Evolutionary conservation across 1,140 invertebrate genomes (phyloP).

Genomic region (Neotoxoptera formosana): DNA sequence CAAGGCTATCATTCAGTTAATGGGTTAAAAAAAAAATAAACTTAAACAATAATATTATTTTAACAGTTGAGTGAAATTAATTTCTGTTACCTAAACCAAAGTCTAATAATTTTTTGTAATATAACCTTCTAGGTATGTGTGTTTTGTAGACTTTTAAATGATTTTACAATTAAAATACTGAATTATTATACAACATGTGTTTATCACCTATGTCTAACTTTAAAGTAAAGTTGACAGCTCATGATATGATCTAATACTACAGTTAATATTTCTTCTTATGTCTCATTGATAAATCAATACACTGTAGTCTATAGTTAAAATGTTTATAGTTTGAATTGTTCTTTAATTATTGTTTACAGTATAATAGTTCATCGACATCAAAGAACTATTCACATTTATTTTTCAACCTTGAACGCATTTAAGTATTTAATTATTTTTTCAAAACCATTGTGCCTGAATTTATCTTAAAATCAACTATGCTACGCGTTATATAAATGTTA

Average conservation of each 20-base stretch:
- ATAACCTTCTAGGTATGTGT: background rate
- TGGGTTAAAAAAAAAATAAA: background rate
- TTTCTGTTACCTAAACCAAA: background rate
- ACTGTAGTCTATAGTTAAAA: background rate
- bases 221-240: background rate
- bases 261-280: background rate
- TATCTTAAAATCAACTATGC: background rate
- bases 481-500: background rate
- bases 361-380: background rate
- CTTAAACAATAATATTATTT: constrained; percentile 1
- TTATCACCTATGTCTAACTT: background rate
- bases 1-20: background rate
- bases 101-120: background rate
- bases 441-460: background rate
- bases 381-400: background rate
- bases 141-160: background rate
- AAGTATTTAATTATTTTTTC: background rate
- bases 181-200: background rate
- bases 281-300: background rate
- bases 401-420: background rate
- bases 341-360: constrained; percentile 1
- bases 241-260: background rate
- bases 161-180: background rate
- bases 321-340: background rate
- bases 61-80: background rate